Conservation (phyloP, 2,113 vertebrate species). For the Rhizomys pruinosus region DNA sequence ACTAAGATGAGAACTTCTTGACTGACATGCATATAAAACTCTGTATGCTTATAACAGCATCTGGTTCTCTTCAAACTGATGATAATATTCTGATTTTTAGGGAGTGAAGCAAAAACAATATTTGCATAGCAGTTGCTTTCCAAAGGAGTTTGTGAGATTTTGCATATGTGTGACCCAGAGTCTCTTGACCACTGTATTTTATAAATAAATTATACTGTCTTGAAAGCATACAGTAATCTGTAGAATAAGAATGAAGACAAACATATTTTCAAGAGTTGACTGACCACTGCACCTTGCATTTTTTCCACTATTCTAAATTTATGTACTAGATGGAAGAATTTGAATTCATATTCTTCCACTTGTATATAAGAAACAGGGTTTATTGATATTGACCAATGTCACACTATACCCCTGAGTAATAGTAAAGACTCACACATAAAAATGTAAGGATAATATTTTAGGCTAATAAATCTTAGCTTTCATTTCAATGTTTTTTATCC, state of each 20-base stretch:
- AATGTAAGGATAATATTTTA: too few species aligned
- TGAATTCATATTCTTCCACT: too few species aligned
- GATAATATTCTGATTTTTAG: constrained; percentile 31
- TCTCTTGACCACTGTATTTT: constrained; percentile 9
- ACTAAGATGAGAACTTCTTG: constrained; percentile 14
- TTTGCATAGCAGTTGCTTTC: constrained; percentile 12
- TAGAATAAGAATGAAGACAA: too few species aligned
- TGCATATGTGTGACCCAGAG: not conserved
- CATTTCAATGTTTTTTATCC: too few species aligned
- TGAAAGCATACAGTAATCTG: not conserved
- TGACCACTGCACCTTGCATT: too few species aligned
- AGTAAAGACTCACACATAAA: too few species aligned
- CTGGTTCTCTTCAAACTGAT: constrained; percentile 18
- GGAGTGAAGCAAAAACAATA: constrained; percentile 52
- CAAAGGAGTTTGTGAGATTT: constrained; percentile 23
- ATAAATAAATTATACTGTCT: not conserved
- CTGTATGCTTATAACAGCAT: constrained; percentile 39
- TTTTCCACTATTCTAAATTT: not conserved
- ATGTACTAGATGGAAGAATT: too few species aligned
- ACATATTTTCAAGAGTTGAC: not conserved
- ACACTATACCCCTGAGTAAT: too few species aligned
- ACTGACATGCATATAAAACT: not conserved
- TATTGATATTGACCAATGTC: too few species aligned
- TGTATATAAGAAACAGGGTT: too few species aligned
- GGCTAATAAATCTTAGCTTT: too few species aligned